Evolutionary conservation across 2,888 invertebrate genomes (phyloP).

Genomic region (Troides helena): DNA sequence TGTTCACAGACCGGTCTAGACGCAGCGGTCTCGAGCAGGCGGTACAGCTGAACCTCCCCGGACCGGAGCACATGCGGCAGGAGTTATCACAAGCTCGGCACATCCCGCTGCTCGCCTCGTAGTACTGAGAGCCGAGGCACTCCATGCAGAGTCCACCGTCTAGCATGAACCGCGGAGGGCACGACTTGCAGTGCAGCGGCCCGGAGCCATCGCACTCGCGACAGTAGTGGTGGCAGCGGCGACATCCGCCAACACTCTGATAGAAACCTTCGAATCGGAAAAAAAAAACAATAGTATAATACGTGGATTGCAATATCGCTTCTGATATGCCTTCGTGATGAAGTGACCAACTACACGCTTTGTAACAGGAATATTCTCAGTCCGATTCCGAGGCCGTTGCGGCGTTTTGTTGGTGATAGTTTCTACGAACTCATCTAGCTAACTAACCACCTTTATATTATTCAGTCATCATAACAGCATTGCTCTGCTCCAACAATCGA

Average conservation of each 20-base stretch:
- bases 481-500: too few species aligned
- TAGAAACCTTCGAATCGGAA: slow-evolving; percentile 81
- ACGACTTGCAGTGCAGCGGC: slow-evolving; percentile 86
- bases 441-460: too few species aligned
- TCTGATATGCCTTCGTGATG: too few species aligned
- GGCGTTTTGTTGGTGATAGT: too few species aligned
- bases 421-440: too few species aligned
- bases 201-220: slow-evolving; percentile 91
- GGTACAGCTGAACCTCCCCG: slow-evolving; percentile 84
- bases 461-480: too few species aligned
- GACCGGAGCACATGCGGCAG: slow-evolving; percentile 84
- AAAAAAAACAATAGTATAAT: neutral
- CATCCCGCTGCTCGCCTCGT: slow-evolving; percentile 83
- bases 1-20: slow-evolving; percentile 76
- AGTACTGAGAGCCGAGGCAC: slow-evolving; percentile 86
- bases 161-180: slow-evolving; percentile 85
- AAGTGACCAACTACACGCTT: too few species aligned
- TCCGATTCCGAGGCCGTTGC: too few species aligned
- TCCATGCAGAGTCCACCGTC: slow-evolving; percentile 88
- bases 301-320: too few species aligned
- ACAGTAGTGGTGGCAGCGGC: slow-evolving; percentile 94
- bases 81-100: slow-evolving; percentile 84
- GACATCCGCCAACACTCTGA: slow-evolving; percentile 89
- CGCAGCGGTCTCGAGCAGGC: slow-evolving; percentile 83
- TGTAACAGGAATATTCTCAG: too few species aligned